phyloP scores from a whole-genome alignment of 2,113 vertebrate genomes.

The Psilopsiagon aurifrons region DNA sequence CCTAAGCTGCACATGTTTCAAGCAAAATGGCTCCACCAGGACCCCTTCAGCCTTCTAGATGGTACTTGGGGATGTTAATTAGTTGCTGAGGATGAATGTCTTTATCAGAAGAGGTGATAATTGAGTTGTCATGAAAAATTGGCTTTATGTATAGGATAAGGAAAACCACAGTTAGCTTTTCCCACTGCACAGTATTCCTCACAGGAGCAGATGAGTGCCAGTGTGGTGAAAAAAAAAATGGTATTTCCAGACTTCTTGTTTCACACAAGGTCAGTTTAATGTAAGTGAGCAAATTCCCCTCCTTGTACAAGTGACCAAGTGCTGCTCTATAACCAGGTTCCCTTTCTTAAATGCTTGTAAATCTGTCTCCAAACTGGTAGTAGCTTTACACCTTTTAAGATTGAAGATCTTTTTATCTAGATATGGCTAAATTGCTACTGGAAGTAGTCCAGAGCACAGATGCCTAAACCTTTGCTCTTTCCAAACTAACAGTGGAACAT shows the following conservation, averaged over 20 bases:
- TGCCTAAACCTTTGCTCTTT: background rate
- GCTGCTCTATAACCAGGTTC: background rate
- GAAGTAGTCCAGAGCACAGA: background rate
- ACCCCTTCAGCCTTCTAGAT: background rate
- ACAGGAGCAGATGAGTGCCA: background rate
- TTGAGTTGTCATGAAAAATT: background rate
- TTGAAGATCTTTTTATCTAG: background rate
- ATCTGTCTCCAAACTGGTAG: background rate
- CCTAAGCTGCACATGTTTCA: background rate
- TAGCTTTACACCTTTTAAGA: background rate
- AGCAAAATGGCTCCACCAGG: background rate
- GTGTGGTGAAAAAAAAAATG: fast-evolving
- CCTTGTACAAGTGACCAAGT: background rate
- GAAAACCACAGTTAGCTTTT: background rate
- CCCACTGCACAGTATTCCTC: background rate
- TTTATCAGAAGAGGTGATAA: background rate
- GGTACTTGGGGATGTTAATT: background rate
- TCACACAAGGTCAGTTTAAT: background rate
- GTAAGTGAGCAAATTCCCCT: background rate
- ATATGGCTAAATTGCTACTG: background rate
- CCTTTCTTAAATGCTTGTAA: background rate
- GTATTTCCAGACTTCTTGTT: background rate
- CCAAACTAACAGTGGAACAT: background rate
- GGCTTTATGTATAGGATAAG: background rate
- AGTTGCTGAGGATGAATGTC: background rate